These are phyloP conservation scores for Callithrix jacchus DNA, from an alignment of 2,113 vertebrate species.

Conservation along the genomic window DNA sequence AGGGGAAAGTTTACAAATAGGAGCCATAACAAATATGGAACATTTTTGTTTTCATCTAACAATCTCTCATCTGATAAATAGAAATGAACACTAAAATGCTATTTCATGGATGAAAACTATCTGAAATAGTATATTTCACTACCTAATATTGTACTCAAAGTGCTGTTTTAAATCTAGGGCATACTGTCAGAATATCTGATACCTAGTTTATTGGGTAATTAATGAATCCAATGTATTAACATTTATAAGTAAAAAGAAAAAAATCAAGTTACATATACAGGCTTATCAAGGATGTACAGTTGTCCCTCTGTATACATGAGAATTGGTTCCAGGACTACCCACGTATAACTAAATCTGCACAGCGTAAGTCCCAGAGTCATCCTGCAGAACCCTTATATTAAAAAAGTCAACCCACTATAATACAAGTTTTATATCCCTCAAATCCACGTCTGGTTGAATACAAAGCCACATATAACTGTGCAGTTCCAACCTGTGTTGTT, in stretches of 20 bases:
- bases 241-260: slow-evolving; percentile 47
- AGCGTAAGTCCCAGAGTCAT: background rate
- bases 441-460: background rate
- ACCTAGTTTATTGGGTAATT: slow-evolving; percentile 58
- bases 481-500: background rate
- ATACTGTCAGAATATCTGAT: slow-evolving; percentile 68
- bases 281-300: background rate
- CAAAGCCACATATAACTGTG: background rate
- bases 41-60: slow-evolving; percentile 53
- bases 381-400: background rate
- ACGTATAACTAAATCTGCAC: background rate
- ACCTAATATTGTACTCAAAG: slow-evolving; percentile 71
- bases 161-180: slow-evolving; percentile 68
- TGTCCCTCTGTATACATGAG: background rate
- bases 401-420: background rate
- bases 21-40: background rate
- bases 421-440: background rate
- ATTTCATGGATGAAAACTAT: slow-evolving; percentile 67
- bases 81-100: slow-evolving; percentile 68
- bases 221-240: slow-evolving; percentile 61
- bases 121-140: slow-evolving; percentile 58
- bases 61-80: background rate
- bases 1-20: background rate
- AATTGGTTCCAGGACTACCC: background rate
- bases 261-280: background rate